phyloP scores from a whole-genome alignment of 2,797 vertebrate genomes.

The Pithecia hirsuta region DNA sequence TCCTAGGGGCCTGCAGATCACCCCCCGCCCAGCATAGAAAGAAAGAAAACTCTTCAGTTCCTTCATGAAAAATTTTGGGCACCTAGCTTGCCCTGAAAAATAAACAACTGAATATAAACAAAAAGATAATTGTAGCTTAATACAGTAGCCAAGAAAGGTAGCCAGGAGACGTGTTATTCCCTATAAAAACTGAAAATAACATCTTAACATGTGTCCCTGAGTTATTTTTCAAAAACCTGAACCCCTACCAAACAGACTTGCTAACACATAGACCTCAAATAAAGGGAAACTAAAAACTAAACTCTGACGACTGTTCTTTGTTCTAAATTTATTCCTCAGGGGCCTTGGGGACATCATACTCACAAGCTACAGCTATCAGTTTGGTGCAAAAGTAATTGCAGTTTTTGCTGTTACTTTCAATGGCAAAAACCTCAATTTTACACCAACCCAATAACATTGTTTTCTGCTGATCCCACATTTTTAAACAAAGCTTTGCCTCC shows the following conservation, averaged over 20 bases:
- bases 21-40: neutral
- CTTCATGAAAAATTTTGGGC: no score
- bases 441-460: no score
- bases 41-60: neutral
- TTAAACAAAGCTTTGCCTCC: no score
- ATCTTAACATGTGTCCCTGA: neutral
- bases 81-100: neutral
- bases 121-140: neutral
- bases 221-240: neutral
- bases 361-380: no score
- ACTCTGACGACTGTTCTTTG: neutral
- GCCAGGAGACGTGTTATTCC: neutral
- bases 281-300: neutral
- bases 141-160: neutral
- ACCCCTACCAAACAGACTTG: neutral
- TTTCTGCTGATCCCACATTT: no score
- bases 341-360: neutral
- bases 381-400: no score
- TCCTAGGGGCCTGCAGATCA: neutral
- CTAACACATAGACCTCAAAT: neutral
- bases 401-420: no score
- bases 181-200: neutral
- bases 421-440: no score
- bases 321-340: neutral
- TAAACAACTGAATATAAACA: neutral